Base-by-base conservation (phyloP, 2,797 vertebrate genomes). In the Malurus splendens region DNA sequence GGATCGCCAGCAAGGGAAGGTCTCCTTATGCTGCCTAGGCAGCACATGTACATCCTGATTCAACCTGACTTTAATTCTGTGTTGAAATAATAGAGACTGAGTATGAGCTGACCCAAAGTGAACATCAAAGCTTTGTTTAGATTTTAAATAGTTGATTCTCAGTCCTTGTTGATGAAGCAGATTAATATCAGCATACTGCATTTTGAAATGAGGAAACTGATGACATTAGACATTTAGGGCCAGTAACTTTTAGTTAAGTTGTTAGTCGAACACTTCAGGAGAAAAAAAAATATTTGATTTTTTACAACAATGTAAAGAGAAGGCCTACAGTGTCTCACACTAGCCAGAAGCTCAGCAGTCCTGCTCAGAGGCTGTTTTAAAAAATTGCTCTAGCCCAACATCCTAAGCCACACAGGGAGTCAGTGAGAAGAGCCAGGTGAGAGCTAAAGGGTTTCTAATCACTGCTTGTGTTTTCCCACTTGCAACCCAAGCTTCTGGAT, bases 351-450 rank as follows among this genome's bases (percentile, higher is more conserved):
- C 32, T 54, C 3, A 17, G 27, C 42, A 86, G 45, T 67, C 44
- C 39, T 41, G 18, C 47, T 73, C 41, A 51, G 30, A 83, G 27
- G 25, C 24, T 60, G 17, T 30, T 80, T 92, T 45, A 32, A 75
- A 91, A 82, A 86, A 68, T 41, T 89, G 41, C 16, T 82, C 7
- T 23, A 83, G 55, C 32, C 62, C 60, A 55, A 33, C 10, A 2
- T 71, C 73, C 76, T 62, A 71, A 86, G 32, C 89, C 91, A 93
- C 81, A 83, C 90, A 94, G 48, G 32, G 81, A 93, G 84, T 22
- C 84, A 76, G 39, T 41, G 84, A 90, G 73, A 90, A 86, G 80
- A 93, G 82, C 80, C 89, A 93, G 92, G 89, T 94, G 87, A 94
- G 67, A 90, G 67, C 39, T 54, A 55, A 83, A 79, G 64, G 79